Base-by-base conservation (phyloP, 2,797 vertebrate species). In the Scleropages formosus region DNA sequence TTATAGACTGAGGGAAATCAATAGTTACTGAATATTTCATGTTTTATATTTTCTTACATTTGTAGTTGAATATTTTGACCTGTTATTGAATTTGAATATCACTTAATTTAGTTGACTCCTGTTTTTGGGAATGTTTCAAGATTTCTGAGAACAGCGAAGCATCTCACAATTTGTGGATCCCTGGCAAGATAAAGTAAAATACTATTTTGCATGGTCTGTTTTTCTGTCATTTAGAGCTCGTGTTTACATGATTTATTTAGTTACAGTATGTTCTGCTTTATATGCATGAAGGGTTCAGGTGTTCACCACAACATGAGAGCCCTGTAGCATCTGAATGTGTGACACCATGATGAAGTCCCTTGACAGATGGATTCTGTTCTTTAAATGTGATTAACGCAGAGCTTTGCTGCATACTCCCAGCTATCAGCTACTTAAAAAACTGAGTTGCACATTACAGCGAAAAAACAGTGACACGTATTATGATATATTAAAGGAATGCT, bases 11-110 rank as follows among this genome's bases (percentile, higher is more conserved):
- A 44, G 46, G 31, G 20, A 67, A 13, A 18, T 47, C 44, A 44
- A 47, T 67, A 31, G 47, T 67, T 67, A 65, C 39, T 46, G 44
- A 67, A 47, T 24, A 67, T 22, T 24, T 67, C 15, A 67, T 67
- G 12, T 13, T 68, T 0, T 68, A n/a, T 49, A 68, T 68, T 68
- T 49, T 68, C 22, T 49, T 11, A 12, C 12, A 56, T 56, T 56
- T 18, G 9, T 56, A 56, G 39, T 56, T 12, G 1, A 10, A 10
- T 9, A 1, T 10, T 56, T 12, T 56, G 18, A 18, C 11, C 56
- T 10, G 20, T 46, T 66, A 46, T 18, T 66, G 39, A 20, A 66
- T 46, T 39, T 0, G 64, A 39, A 44, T 4, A 18, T 66, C 27
- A 46, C n/a, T 39, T 66, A 26, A 66, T 39, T 66, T 39, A 66